Base-by-base conservation (phyloP, 2,797 vertebrate species). In the Danionella dracula region DNA sequence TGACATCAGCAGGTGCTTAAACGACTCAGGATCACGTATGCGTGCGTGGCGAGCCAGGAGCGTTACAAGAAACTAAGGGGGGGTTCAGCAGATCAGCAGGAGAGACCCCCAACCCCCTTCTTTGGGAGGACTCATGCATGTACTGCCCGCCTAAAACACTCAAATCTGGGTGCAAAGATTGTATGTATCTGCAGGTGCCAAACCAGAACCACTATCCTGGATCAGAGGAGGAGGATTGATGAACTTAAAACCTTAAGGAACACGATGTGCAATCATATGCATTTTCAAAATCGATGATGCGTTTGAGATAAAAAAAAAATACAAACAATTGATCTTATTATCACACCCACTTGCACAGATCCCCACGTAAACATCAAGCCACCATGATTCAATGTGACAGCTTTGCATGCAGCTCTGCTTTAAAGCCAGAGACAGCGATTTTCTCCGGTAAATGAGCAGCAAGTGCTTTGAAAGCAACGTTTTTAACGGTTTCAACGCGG, bases 111-210 rank as follows among this genome's bases (percentile, higher is more conserved):
- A 34, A 57, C 65, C 58, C 54, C 46, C 58, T 32, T 67, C 62
- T 54, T 55, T 31, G 68, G 53, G 13, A 16, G 49, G 55, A 50
- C 40, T 50, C 63, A 40, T 40, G 46, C 57, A 59, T 40, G 46
- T 53, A 59, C 20, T 56, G 63, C 69, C 72, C 73, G 71, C 68
- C 71, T 61, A 75, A 75, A 48, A 32, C 42, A 17, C 54, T 31
- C n/a, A 50, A 46, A 11, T 46, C 42, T 20, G 8, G 15, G 23
- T 48, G 40, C 45, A 56, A 20, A n/a, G n/a, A n/a, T n/a, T 32
- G 17, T 45, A 32, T 13, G 45, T 50, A 57, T 23, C 62, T 59
- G 41, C 46, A 63, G 51, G 21, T 50, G 45, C 53, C 16, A 13
- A 27, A 40, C 4, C 19, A n/a, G 5, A 4, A 23, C 17, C 10